These are phyloP conservation scores for Drosophila ambigua DNA, from an alignment of 1,140 invertebrate species.

Conservation along the genomic window DNA sequence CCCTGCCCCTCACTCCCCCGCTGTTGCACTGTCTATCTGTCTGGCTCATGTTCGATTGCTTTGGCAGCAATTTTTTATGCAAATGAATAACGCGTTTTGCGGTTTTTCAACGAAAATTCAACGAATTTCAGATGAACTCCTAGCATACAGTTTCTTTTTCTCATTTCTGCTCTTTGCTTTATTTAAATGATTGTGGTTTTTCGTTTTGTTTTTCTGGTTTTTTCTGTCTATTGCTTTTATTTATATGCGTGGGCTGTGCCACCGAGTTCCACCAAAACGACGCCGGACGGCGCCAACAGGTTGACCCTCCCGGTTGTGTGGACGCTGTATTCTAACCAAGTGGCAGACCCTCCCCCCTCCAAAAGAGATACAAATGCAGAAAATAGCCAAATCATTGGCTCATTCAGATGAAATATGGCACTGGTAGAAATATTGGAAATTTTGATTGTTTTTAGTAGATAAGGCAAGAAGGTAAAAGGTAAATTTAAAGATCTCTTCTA, in stretches of 20 bases:
- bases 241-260: constrained; percentile 44
- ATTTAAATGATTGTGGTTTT: constrained; percentile 58
- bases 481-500: no score
- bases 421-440: no score
- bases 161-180: constrained; percentile 36
- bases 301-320: constrained; percentile 35
- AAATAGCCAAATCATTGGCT: no score
- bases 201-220: constrained; percentile 16
- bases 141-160: neutral
- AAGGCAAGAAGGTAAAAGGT: no score
- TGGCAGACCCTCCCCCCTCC: constrained; percentile 15
- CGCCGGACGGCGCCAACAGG: constrained; percentile 40
- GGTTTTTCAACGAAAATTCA: constrained; percentile 64
- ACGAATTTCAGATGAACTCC: constrained; percentile 60
- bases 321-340: constrained; percentile 19
- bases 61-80: constrained; percentile 66
- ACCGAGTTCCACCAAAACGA: constrained; percentile 28
- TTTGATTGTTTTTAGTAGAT: no score
- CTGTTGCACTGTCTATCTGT: constrained; percentile 6
- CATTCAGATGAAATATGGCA: no score
- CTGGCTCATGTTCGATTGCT: constrained; percentile 56
- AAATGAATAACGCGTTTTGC: constrained; percentile 60
- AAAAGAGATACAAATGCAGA: constrained; percentile 6
- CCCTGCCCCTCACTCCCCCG: neutral
- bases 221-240: constrained; percentile 11